Conservation (phyloP, 2,797 vertebrate genomes). For the Crenuchus spilurus region DNA sequence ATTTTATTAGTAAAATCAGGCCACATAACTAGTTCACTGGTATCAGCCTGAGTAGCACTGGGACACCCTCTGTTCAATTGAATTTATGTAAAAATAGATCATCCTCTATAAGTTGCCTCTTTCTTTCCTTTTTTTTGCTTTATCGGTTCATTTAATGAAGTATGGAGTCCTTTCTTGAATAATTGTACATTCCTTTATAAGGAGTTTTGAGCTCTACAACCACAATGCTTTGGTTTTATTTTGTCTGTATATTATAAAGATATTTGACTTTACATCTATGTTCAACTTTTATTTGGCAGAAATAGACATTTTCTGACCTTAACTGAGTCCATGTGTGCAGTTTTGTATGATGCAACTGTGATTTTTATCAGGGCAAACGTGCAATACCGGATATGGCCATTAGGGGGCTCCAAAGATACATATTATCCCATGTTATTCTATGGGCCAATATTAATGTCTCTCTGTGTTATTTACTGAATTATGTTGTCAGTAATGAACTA, state of each 20-base stretch:
- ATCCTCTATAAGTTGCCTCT: background rate
- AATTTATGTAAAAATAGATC: background rate
- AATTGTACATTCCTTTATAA: slow-evolving; percentile 42
- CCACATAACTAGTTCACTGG: background rate
- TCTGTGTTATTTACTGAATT: background rate
- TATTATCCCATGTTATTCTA: background rate
- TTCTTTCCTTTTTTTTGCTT: background rate
- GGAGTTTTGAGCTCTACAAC: slow-evolving; percentile 46
- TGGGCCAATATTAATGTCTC: background rate
- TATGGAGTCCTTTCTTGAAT: background rate
- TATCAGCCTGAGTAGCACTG: background rate
- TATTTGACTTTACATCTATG: slow-evolving; percentile 20
- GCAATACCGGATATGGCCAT: slow-evolving; percentile 13
- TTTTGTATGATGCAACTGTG: background rate
- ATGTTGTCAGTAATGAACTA: background rate
- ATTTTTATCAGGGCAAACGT: background rate
- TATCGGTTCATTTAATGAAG: background rate
- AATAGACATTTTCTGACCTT: slow-evolving; percentile 38
- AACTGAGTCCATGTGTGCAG: background rate
- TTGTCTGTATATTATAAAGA: slow-evolving; percentile 37
- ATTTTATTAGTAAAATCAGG: too few relatives aligned
- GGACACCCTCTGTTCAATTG: background rate
- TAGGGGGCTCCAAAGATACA: slow-evolving; percentile 21
- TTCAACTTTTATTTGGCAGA: slow-evolving; percentile 23
- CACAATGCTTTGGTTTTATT: slow-evolving; percentile 50